Base-by-base conservation (phyloP, 2,888 invertebrate genomes). In the Epiblema foenella region DNA sequence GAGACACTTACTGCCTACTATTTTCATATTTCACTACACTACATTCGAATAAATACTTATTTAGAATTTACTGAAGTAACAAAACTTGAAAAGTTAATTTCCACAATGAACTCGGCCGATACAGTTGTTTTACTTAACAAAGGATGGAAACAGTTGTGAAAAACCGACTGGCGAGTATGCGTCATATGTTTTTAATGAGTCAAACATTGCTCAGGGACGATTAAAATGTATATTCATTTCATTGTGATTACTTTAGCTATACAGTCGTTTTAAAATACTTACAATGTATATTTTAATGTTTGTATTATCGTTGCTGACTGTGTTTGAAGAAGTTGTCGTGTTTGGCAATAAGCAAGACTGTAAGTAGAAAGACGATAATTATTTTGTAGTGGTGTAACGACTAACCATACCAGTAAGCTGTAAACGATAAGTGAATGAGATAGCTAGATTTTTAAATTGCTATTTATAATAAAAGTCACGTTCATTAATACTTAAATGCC, bases 141-240 rank as follows among this genome's bases (percentile, higher is more conserved):
- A 87, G 86, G 58, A 15, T 29, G 29, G 9, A 10, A 29, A 15
- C 56, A 56, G 9, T 63, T 52, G 37, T 18, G 37, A 37, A 37
- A 52, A 63, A 63, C 33, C 12, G 33, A 62, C 37, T 51, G 18
- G 20, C 33, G 18, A 51, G 62, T 18, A 63, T 63, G 63, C 51
- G 51, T 63, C 63, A 63, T 18, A 37, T 52, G 51, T 52, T 63
- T 52, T 17, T 63, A 52, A 52, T 63, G 52, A 63, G 63, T 63
- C 20, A 9, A 24, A 29, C 62, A 12, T 46, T 46, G 17, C 33
- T 46, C 62, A 18, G 29, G 29, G 17, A 51, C 24, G 12, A 57
- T 39, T 20, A 15, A 10, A 46, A 42, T 56, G 56, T 20, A 20
- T 59, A 63, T 51, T 37, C 63, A 63, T 51, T 63, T 52, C 15